Evolutionary conservation across 2,888 invertebrate species (phyloP), one percentile per base, ranked within the genome.

Genomic region (Monopis laevigella): DNA sequence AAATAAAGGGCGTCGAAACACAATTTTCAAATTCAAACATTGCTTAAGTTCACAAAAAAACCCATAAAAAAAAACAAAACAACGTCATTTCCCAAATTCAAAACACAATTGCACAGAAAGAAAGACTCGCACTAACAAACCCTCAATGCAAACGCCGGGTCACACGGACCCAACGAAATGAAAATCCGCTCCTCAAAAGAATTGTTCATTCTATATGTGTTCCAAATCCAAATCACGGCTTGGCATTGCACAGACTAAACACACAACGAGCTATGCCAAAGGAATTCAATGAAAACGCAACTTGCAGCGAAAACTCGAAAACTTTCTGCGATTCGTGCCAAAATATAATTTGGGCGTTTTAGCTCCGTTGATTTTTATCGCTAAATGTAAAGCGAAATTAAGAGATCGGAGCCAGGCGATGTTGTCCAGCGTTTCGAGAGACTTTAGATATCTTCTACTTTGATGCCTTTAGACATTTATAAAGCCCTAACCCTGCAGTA

Each of bases 351-450:
- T 45, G 42, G 32, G 24, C 44, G 48, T 54, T 55, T 55, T 51
- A 49, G 52, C 52, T 50, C 18, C 50, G 54, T 51, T 55, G 55
- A 53, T 50, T 53, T 55, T 55, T 55, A 55, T 55, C 44, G 46
- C 26, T 40, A 38, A n/a, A n/a, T n/a, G n/a, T n/a, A n/a, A n/a
- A n/a, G n/a, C n/a, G n/a, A n/a, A n/a, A n/a, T n/a, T n/a, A n/a
- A n/a, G n/a, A n/a, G n/a, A n/a, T n/a, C n/a, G n/a, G n/a, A n/a
- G n/a, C n/a, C n/a, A n/a, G n/a, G n/a, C n/a, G n/a, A n/a, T n/a
- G n/a, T n/a, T n/a, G n/a, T n/a, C n/a, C n/a, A n/a, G n/a, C n/a
- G n/a, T n/a, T n/a, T n/a, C n/a, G n/a, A n/a, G n/a, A n/a, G n/a
- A n/a, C n/a, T n/a, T n/a, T n/a, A n/a, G n/a, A n/a, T n/a, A n/a